Percentiles rank a stretch among this genome's conserved stretches.
Evolutionary conservation across 2,888 invertebrate species (phyloP).

Genomic region (Operophtera brumata): DNA sequence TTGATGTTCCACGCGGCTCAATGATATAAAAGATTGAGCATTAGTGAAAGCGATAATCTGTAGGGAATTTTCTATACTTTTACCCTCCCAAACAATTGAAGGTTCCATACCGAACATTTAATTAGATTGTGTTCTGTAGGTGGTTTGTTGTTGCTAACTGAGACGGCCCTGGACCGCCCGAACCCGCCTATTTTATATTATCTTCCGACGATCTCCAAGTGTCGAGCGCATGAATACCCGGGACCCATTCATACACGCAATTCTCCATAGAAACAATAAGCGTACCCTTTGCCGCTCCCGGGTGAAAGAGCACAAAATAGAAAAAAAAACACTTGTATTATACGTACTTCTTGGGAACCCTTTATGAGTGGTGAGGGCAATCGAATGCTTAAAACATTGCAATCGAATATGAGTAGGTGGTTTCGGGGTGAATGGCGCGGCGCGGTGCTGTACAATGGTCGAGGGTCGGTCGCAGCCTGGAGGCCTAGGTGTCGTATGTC

Average conservation of each 20-base stretch:
- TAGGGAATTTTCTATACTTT: neutral
- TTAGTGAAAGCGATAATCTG: neutral
- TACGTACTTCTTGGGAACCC: conserved; percentile 75
- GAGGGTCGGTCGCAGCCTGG: conserved; percentile 35
- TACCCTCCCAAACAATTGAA: neutral
- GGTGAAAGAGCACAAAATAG: conserved; percentile 67
- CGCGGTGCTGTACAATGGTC: conserved; percentile 48
- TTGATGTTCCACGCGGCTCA: neutral
- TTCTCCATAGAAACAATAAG: conserved; percentile 76
- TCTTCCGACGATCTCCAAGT: conserved; percentile 72
- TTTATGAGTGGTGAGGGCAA: conserved; percentile 73
- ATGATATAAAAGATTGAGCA: neutral
- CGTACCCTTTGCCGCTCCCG: conserved; percentile 71
- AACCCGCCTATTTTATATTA: conserved; percentile 66
- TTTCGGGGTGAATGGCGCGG: conserved; percentile 55
- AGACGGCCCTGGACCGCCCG: conserved; percentile 63
- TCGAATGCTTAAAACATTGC: conserved; percentile 80
- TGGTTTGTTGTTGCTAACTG: conserved; percentile 68
- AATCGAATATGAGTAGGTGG: conserved; percentile 69
- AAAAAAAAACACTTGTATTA: conserved; percentile 63
- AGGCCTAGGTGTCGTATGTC: conserved; percentile 60
- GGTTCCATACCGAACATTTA: conserved; percentile 5
- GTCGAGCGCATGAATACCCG: conserved; percentile 64
- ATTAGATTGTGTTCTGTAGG: conserved; percentile 48
- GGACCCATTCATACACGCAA: conserved; percentile 72